These are phyloP conservation scores for Eurystomus glaucurus DNA, from an alignment of 2,797 vertebrate genomes.

Conservation along the genomic window DNA sequence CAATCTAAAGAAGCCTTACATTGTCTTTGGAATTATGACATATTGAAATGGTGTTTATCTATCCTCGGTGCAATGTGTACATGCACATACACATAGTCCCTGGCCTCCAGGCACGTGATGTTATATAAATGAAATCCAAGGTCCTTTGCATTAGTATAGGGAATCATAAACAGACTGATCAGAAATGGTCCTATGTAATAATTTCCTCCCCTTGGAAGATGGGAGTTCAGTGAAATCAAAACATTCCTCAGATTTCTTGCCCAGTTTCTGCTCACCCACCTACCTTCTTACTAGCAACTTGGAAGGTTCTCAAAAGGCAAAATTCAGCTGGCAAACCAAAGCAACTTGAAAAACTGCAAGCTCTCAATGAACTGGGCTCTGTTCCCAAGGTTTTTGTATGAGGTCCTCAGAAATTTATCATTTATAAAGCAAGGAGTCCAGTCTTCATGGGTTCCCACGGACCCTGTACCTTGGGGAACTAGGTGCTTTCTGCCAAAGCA, in stretches of 20 bases:
- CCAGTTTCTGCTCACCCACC: background rate
- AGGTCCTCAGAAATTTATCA: background rate
- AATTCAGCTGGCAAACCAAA: slow-evolving; percentile 6
- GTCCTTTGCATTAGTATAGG: background rate
- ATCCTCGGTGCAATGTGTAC: background rate
- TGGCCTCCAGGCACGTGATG: background rate
- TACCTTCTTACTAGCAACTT: background rate
- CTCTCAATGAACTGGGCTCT: background rate
- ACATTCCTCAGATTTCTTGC: background rate
- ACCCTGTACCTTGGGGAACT: fast-evolving
- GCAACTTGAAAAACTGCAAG: background rate
- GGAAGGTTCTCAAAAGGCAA: slow-evolving; percentile 5
- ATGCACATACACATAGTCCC: background rate
- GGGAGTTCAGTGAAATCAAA: background rate
- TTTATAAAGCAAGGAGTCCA: background rate
- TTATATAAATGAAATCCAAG: background rate
- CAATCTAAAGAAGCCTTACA: background rate
- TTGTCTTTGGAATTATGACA: background rate
- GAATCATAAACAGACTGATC: background rate
- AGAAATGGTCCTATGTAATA: background rate
- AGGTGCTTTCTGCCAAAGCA: background rate
- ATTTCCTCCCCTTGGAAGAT: background rate
- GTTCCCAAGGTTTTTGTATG: background rate
- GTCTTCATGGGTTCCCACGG: background rate
- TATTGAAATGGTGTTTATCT: background rate